Evolutionary conservation across 37 sponge, comb jelly and placozoan genomes (phyloP).

Genomic region (Spongilla lacustris): DNA sequence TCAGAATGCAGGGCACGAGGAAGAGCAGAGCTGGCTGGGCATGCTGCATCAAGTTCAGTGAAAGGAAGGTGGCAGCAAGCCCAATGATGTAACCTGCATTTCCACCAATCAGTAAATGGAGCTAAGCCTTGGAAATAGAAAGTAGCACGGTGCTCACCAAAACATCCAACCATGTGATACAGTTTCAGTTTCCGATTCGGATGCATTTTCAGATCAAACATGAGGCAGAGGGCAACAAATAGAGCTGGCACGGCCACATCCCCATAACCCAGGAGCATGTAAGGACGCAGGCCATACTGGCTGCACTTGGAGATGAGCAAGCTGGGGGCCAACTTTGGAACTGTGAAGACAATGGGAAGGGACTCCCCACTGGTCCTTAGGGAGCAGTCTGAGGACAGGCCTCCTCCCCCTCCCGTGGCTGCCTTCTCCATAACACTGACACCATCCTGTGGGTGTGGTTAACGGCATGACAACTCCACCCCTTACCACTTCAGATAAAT

Average conservation of each 20-base stretch:
- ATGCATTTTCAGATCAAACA: conserved; percentile 40
- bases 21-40: conserved; percentile 92
- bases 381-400: background rate
- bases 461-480: background rate
- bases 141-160: conserved; percentile 47
- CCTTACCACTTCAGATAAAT: background rate
- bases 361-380: background rate
- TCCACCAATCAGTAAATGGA: too few species aligned
- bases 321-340: conserved; percentile 26
- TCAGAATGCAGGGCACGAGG: too few species aligned
- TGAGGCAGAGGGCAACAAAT: conserved; percentile 51
- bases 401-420: conserved; percentile 48
- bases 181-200: conserved; percentile 12
- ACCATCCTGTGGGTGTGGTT: conserved; percentile 56
- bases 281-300: background rate
- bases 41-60: conserved; percentile 48
- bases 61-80: conserved; percentile 58
- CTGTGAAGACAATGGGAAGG: conserved; percentile 51
- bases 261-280: conserved; percentile 70
- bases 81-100: conserved; percentile 76
- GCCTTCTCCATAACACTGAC: conserved; percentile 88
- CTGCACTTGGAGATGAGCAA: conserved; percentile 22
- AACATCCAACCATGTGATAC: conserved; percentile 16
- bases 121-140: background rate
- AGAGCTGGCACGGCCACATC: conserved; percentile 81